Conservation (phyloP, 2,113 vertebrate genomes). For the Nipponia nippon region DNA sequence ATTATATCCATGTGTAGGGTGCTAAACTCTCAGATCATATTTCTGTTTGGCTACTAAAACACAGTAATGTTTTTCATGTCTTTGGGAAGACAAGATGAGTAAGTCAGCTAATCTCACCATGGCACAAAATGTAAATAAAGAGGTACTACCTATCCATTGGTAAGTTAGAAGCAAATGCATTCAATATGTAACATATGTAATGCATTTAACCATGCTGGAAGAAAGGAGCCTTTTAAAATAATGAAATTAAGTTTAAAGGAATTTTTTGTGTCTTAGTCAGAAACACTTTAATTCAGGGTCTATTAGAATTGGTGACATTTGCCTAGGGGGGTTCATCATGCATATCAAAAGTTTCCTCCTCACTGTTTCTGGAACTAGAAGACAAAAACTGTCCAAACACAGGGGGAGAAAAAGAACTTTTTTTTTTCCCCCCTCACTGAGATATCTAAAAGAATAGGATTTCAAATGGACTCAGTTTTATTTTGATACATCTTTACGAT, state of each 20-base stretch:
- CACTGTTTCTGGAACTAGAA: background rate
- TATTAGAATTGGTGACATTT: background rate
- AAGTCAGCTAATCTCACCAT: rapidly evolving
- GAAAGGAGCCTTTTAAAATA: background rate
- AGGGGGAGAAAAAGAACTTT: background rate
- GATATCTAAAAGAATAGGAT: background rate
- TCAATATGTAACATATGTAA: background rate
- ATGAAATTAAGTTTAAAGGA: background rate
- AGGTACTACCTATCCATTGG: rapidly evolving
- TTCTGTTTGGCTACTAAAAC: background rate
- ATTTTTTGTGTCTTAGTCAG: background rate
- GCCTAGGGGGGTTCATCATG: background rate
- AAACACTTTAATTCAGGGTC: background rate
- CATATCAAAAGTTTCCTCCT: background rate
- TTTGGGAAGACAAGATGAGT: background rate
- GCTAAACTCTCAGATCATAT: background rate
- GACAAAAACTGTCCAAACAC: background rate
- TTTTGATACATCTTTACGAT: background rate
- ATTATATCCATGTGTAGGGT: background rate
- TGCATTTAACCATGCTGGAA: background rate
- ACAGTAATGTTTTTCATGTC: background rate
- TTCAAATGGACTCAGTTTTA: background rate
- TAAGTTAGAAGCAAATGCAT: background rate
- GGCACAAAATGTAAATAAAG: background rate
- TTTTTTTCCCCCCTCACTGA: background rate